Percentiles rank a stretch among this genome's conserved stretches.
phyloP scores from a whole-genome alignment of 1,140 invertebrate species.

The Drosophila virilis region DNA sequence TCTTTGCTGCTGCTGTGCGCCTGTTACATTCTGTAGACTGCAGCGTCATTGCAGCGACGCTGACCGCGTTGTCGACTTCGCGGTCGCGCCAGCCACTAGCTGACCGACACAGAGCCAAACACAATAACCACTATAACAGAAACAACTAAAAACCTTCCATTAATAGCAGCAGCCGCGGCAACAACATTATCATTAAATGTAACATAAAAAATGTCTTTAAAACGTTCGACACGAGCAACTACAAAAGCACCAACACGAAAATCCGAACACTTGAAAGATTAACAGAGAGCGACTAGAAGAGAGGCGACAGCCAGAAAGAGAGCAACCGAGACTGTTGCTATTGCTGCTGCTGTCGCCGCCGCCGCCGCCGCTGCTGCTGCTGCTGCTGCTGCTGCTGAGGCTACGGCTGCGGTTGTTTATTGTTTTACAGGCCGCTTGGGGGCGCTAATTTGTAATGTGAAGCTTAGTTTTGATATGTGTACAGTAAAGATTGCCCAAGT shows the following conservation, averaged over 20 bases:
- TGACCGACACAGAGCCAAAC: conserved; percentile 13
- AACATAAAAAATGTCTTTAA: conserved; percentile 44
- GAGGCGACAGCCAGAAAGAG: conserved; percentile 10
- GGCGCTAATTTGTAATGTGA: conserved; percentile 75
- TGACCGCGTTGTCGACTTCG: conserved; percentile 24
- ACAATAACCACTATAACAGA: conserved; percentile 3
- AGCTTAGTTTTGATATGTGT: conserved; percentile 47
- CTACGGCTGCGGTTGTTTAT: conserved; percentile 49
- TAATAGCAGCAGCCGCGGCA: conserved; percentile 14
- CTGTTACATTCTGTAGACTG: conserved; percentile 83
- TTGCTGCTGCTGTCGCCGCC: conserved; percentile 18
- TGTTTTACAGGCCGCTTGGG: conserved; percentile 73
- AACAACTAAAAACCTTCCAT: conserved; percentile 9
- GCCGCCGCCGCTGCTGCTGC: too few species aligned
- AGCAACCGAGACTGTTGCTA: conserved; percentile 3
- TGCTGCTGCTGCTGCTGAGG: not conserved
- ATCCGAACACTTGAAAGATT: conserved; percentile 10
- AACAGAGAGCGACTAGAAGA: conserved; percentile 17
- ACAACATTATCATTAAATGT: conserved; percentile 50
- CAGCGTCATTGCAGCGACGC: conserved; percentile 79
- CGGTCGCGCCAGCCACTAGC: not conserved
- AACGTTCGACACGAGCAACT: conserved; percentile 62
- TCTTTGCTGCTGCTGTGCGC: conserved; percentile 54
- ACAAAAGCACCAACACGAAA: conserved; percentile 35
- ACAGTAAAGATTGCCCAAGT: conserved; percentile 46